Conservation (phyloP, 2,888 invertebrate species). For the Tenthredo livida region DNA sequence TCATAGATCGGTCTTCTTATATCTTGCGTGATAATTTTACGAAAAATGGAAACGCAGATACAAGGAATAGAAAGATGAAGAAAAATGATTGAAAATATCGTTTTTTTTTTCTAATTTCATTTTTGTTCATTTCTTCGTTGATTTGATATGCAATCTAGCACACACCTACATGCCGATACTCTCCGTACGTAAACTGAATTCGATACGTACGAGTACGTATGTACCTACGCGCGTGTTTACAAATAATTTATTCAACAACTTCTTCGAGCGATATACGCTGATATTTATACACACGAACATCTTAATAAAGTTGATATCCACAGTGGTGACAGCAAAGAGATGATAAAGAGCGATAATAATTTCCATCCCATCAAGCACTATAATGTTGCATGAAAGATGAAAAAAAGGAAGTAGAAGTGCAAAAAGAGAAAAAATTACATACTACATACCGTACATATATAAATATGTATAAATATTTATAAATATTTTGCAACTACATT, state of each 20-base stretch:
- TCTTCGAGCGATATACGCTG: not conserved
- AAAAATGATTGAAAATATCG: not conserved
- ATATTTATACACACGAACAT: not conserved
- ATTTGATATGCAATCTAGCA: not conserved
- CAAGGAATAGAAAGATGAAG: no score
- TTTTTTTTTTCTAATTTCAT: not conserved
- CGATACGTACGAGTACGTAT: no score
- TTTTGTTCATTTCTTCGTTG: not conserved
- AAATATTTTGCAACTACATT: no score
- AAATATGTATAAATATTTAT: no score
- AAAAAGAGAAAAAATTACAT: not conserved
- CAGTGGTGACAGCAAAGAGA: slow-evolving; percentile 3
- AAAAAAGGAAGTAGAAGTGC: not conserved
- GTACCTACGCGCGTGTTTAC: not conserved
- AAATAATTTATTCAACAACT: not conserved
- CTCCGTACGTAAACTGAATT: no score
- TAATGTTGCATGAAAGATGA: not conserved
- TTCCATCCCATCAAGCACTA: not conserved
- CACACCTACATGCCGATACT: no score
- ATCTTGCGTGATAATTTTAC: no score
- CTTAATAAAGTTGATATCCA: not conserved
- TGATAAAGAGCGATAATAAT: not conserved
- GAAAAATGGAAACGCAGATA: no score
- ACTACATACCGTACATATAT: no score
- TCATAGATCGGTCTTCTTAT: no score